Percentiles rank a stretch among this genome's conserved stretches.
Evolutionary conservation across 2,113 vertebrate species (phyloP).

Genomic region (Thinocorus orbignyianus): DNA sequence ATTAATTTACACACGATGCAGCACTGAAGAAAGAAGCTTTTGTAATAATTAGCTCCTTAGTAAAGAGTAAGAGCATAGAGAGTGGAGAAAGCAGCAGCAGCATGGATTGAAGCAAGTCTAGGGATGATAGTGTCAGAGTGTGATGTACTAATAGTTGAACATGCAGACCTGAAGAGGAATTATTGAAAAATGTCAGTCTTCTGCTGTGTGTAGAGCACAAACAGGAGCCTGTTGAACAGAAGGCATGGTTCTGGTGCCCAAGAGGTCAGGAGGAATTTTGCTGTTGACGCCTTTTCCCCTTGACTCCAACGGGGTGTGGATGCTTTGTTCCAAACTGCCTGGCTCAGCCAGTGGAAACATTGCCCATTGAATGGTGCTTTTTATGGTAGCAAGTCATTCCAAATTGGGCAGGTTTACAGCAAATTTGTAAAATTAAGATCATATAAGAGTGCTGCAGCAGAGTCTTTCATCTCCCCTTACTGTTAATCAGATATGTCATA

Average conservation of each 20-base stretch:
- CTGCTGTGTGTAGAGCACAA: neutral
- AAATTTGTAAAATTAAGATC: neutral
- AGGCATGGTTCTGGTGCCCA: neutral
- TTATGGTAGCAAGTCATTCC: neutral
- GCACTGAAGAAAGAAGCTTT: conserved; percentile 6
- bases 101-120: neutral
- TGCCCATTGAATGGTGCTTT: neutral
- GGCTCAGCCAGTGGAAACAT: neutral
- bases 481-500: neutral
- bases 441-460: neutral
- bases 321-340: neutral
- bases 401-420: neutral
- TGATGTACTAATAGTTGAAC: neutral
- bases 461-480: neutral
- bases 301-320: accelerated
- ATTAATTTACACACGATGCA: neutral
- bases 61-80: neutral
- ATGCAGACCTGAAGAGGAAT: neutral
- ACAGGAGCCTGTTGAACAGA: neutral
- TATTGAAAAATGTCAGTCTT: neutral
- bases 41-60: conserved; percentile 14
- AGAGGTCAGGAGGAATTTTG: neutral
- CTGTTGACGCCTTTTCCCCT: neutral
- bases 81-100: neutral
- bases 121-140: neutral